Percentiles rank a stretch among this genome's conserved stretches.
phyloP scores from a whole-genome alignment of 2,888 invertebrate species.

The Chymomyza procnemis region DNA sequence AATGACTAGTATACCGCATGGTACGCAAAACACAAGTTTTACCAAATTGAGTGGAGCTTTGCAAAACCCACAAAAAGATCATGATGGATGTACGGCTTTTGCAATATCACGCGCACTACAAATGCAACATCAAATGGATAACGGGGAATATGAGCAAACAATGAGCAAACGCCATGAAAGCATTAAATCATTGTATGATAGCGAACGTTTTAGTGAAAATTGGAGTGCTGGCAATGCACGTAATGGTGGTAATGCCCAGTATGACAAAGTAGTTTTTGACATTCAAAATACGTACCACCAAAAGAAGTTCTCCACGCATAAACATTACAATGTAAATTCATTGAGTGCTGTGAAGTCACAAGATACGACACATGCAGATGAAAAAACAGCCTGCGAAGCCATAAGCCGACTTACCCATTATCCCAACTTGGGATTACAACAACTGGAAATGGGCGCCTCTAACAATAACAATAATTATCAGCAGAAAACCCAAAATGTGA shows the following conservation, averaged over 20 bases:
- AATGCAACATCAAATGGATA: conserved; percentile 80
- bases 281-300: conserved; percentile 94
- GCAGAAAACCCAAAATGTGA: conserved; percentile 86
- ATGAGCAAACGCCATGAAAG: conserved; percentile 56
- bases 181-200: conserved; percentile 87
- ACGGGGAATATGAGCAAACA: conserved; percentile 82
- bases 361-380: conserved; percentile 17
- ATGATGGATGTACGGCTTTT: conserved; percentile 88
- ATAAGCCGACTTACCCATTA: conserved; percentile 77
- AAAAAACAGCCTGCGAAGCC: conserved; percentile 35
- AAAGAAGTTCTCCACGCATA: conserved; percentile 89
- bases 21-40: conserved; percentile 10
- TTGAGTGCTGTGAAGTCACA: conserved; percentile 86
- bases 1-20: conserved; percentile 31
- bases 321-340: conserved; percentile 86
- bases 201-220: conserved; percentile 84
- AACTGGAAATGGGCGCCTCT: conserved; percentile 39
- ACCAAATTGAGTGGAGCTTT: neutral
- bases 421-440: conserved; percentile 83
- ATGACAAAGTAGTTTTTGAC: conserved; percentile 81
- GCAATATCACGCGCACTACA: conserved; percentile 41
- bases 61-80: conserved; percentile 83
- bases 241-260: conserved; percentile 78
- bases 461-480: conserved; percentile 61
- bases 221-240: conserved; percentile 74